These are phyloP conservation scores for Temnothorax ravouxi DNA, from an alignment of 2,888 invertebrate species.

Conservation along the genomic window DNA sequence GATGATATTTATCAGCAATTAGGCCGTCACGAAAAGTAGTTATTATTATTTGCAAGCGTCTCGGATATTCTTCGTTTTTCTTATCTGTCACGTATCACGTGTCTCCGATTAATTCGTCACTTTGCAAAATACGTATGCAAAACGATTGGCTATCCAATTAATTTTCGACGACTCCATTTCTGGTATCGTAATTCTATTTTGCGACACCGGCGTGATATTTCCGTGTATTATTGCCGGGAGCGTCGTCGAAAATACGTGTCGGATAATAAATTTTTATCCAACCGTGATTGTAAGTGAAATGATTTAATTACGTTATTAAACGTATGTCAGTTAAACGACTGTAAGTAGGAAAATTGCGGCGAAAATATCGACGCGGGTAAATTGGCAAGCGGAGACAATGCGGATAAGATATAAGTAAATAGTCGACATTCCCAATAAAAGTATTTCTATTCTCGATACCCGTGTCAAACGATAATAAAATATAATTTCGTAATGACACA, in stretches of 20 bases:
- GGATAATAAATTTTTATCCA: slow-evolving; percentile 70
- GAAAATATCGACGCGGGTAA: slow-evolving; percentile 66
- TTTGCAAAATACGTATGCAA: slow-evolving; percentile 43
- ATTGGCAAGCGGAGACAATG: slow-evolving; percentile 63
- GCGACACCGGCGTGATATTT: slow-evolving; percentile 66
- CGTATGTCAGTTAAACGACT: slow-evolving; percentile 67
- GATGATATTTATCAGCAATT: not conserved
- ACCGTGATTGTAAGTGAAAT: slow-evolving; percentile 53
- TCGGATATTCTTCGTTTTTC: slow-evolving; percentile 45
- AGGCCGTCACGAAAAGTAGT: not conserved
- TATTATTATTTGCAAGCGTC: slow-evolving; percentile 8
- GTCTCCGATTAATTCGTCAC: slow-evolving; percentile 55
- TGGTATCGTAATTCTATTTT: slow-evolving; percentile 68
- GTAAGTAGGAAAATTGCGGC: slow-evolving; percentile 65
- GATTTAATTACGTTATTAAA: slow-evolving; percentile 69
- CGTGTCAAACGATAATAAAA: slow-evolving; percentile 24
- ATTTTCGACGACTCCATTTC: slow-evolving; percentile 66
- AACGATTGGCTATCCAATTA: slow-evolving; percentile 62
- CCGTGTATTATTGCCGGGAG: slow-evolving; percentile 58
- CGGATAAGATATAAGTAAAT: slow-evolving; percentile 52
- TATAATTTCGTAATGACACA: slow-evolving; percentile 17
- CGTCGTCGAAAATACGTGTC: slow-evolving; percentile 67
- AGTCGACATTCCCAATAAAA: slow-evolving; percentile 13
- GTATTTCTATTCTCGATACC: slow-evolving; percentile 42
- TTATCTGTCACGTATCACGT: slow-evolving; percentile 47